These are phyloP conservation scores for Pampus argenteus DNA, from an alignment of 2,797 vertebrate species.

Conservation along the genomic window DNA sequence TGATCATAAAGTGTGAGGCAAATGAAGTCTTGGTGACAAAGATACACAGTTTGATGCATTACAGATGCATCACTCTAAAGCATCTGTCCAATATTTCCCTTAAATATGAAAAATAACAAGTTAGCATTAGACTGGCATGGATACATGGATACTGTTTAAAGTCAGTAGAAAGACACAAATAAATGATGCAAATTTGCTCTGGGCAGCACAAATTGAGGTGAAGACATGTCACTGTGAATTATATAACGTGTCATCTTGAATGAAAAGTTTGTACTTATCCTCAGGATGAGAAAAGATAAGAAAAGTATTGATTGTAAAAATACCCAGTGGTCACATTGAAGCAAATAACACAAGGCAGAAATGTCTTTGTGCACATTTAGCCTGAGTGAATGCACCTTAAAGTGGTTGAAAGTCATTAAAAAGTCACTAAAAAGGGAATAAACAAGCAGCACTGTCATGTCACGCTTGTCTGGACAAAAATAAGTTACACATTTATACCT, in stretches of 20 bases:
- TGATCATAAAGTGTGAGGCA: conserved; percentile 2
- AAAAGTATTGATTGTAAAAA: too few relatives aligned
- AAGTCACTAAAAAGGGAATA: not conserved
- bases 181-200: too few relatives aligned
- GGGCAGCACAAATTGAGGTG: too few relatives aligned
- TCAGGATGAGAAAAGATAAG: too few relatives aligned
- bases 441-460: too few relatives aligned
- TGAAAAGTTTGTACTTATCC: too few relatives aligned
- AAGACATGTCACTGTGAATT: too few relatives aligned
- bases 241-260: too few relatives aligned
- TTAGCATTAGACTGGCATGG: too few relatives aligned
- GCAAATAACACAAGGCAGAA: not conserved
- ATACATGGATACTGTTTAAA: not conserved
- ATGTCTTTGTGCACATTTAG: not conserved
- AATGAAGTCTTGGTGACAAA: not conserved
- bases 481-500: too few relatives aligned
- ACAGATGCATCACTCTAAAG: not conserved
- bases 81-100: not conserved
- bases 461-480: too few relatives aligned
- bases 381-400: not conserved
- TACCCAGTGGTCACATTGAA: not conserved
- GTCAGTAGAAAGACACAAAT: too few relatives aligned
- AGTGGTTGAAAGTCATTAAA: not conserved
- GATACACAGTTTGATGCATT: not conserved
- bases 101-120: not conserved